Base-by-base conservation (phyloP, 2,113 vertebrate genomes). In the Porphyrio hochstetteri region DNA sequence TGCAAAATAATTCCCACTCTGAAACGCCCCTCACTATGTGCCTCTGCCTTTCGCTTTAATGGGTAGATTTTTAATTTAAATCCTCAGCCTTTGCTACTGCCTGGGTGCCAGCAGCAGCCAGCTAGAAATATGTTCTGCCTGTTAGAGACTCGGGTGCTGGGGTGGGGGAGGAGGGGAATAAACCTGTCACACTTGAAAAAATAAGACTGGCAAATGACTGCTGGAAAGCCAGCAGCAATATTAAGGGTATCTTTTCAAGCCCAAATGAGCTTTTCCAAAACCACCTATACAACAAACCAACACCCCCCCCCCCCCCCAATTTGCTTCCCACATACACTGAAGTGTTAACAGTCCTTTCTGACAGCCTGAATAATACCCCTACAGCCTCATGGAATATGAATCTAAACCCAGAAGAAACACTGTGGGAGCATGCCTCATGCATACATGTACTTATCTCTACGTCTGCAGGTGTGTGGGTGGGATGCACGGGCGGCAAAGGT, bases 51-150 rank as follows among this genome's bases (percentile, higher is more conserved):
- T 53, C 89, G 89, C 59, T 87, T 81, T 52, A 35, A 71, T 3
- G 55, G 74, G 25, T n/a, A 57, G 86, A 72, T 89, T 96, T 95
- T 69, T 16, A 72, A 97, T 97, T 97, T 96, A 91, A 97, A 96
- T 95, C 67, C 77, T 57, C 63, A n/a, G 95, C 69, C 95, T 94
- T 84, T 75, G 42, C 84, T 95, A 38, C 60, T 68, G 92, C 87
- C 94, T 97, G 3, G 60, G 74, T 95, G 96, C 88, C 94, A 98
- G 95, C 90, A 95, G 93, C 96, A 98, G 94, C 42, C 95, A 96
- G 94, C 97, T 89, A 96, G 93, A 98, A 98, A 98, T 96, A 96
- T 82, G 96, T 95, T 95, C 97, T 88, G 84, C 60, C 95, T 98
- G 79, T 76, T 95, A 86, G 93, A 97, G 97, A 97, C 95, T 96